Evolutionary conservation across 1,140 invertebrate species (phyloP).

Genomic region (Paralvinella palmiformis): DNA sequence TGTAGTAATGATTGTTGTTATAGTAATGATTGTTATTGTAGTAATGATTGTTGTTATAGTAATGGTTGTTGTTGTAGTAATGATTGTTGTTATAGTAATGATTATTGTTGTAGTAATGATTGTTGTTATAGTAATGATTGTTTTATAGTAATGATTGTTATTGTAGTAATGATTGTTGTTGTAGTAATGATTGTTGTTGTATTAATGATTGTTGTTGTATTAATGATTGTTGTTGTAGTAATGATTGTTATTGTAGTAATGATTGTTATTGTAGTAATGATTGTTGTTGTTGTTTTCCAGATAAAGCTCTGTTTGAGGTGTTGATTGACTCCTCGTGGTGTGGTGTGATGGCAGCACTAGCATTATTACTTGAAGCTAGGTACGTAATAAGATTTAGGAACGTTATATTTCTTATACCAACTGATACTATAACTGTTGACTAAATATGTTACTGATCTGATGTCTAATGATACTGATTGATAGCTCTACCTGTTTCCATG

Average conservation of each 20-base stretch:
- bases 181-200: not conserved
- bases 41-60: too few relatives aligned
- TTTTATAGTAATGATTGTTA: not conserved
- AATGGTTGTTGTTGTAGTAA: too few relatives aligned
- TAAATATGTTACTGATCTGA: too few relatives aligned
- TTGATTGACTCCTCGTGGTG: conserved; percentile 93
- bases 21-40: too few relatives aligned
- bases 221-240: not conserved
- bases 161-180: not conserved
- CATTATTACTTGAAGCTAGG: conserved; percentile 86
- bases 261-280: not conserved
- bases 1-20: too few relatives aligned
- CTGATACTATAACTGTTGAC: conserved; percentile 83
- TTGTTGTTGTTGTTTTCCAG: not conserved
- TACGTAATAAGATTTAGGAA: not conserved
- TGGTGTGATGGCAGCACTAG: conserved; percentile 82
- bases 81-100: too few relatives aligned
- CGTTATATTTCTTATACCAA: conserved; percentile 54
- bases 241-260: not conserved
- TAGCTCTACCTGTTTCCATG: too few relatives aligned
- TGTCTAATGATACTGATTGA: too few relatives aligned
- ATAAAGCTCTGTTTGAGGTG: conserved; percentile 53
- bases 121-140: too few relatives aligned
- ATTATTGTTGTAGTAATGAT: too few relatives aligned
- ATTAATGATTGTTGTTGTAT: too few relatives aligned